Percentiles rank a stretch among this genome's conserved stretches.
Evolutionary conservation across 2,888 invertebrate species (phyloP).

Genomic region (Drosophila mimica): DNA sequence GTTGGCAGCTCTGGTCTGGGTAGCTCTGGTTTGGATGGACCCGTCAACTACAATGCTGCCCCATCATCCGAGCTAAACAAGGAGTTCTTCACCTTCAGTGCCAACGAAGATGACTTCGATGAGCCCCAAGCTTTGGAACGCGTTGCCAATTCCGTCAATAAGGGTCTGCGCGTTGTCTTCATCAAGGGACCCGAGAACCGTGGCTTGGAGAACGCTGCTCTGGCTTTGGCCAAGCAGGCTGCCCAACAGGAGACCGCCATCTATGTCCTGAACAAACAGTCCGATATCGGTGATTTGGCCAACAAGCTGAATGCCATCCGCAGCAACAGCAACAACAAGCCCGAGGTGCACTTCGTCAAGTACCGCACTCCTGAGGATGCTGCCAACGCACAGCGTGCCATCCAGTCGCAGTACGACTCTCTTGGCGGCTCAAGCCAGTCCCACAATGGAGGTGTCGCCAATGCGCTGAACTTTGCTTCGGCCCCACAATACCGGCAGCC

Average conservation of each 20-base stretch:
- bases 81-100: constrained; percentile 77
- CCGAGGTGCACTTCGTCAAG: constrained; percentile 84
- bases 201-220: constrained; percentile 80
- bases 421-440: constrained; percentile 73
- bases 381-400: constrained; percentile 78
- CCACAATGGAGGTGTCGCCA: constrained; percentile 76
- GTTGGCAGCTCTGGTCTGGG: constrained; percentile 24
- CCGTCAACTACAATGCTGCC: constrained; percentile 64
- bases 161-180: constrained; percentile 82
- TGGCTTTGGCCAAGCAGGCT: constrained; percentile 82
- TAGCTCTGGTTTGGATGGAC: constrained; percentile 38
- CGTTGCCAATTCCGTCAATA: constrained; percentile 64
- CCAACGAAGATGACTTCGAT: constrained; percentile 78
- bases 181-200: constrained; percentile 83
- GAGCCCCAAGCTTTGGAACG: constrained; percentile 65
- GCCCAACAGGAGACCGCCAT: constrained; percentile 83
- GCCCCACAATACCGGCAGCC: constrained; percentile 57
- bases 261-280: constrained; percentile 83
- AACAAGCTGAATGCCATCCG: constrained; percentile 70
- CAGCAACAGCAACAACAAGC: constrained; percentile 77
- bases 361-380: constrained; percentile 83
- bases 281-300: constrained; percentile 76
- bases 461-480: constrained; percentile 77
- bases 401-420: constrained; percentile 81
- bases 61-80: constrained; percentile 69